These are phyloP conservation scores for Apocrypta bakeri DNA, from an alignment of 1,140 invertebrate species.

Conservation along the genomic window DNA sequence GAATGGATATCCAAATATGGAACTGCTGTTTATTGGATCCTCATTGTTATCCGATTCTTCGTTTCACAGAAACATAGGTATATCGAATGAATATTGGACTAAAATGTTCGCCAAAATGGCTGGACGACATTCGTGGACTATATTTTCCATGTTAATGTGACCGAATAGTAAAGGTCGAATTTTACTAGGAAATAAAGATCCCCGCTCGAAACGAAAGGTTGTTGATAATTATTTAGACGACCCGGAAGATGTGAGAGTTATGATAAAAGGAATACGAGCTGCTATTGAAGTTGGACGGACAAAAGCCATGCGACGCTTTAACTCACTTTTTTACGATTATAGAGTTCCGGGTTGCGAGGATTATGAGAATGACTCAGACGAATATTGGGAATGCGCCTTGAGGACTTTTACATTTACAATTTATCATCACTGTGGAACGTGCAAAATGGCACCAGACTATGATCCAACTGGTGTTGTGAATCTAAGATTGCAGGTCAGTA, in stretches of 20 bases:
- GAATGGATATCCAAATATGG: conserved; percentile 74
- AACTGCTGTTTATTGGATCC: conserved; percentile 76
- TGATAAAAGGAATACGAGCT: conserved; percentile 59
- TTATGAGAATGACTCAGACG: conserved; percentile 61
- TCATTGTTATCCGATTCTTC: conserved; percentile 50
- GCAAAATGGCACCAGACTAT: conserved; percentile 74
- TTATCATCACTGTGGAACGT: conserved; percentile 72
- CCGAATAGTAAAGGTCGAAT: conserved; percentile 77
- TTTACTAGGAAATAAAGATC: conserved; percentile 76
- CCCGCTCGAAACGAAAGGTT: conserved; percentile 80
- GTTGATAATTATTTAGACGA: conserved; percentile 81
- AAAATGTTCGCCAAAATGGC: conserved; percentile 54
- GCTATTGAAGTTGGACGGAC: conserved; percentile 57
- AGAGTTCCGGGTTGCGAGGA: conserved; percentile 54
- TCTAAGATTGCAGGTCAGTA: conserved; percentile 81
- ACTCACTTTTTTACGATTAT: conserved; percentile 48
- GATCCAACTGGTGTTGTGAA: conserved; percentile 82
- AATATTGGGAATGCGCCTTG: conserved; percentile 75
- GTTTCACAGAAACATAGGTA: conserved; percentile 44
- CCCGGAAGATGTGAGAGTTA: conserved; percentile 70
- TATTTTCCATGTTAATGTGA: conserved; percentile 68
- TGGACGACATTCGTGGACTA: conserved; percentile 61
- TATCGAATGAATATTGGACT: conserved; percentile 53
- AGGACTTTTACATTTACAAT: conserved; percentile 70
- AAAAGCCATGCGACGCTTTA: conserved; percentile 58